Percentiles rank a stretch among this genome's conserved stretches.
Conservation (phyloP, 2,797 vertebrate species). For the Sebastes vulpes region DNA sequence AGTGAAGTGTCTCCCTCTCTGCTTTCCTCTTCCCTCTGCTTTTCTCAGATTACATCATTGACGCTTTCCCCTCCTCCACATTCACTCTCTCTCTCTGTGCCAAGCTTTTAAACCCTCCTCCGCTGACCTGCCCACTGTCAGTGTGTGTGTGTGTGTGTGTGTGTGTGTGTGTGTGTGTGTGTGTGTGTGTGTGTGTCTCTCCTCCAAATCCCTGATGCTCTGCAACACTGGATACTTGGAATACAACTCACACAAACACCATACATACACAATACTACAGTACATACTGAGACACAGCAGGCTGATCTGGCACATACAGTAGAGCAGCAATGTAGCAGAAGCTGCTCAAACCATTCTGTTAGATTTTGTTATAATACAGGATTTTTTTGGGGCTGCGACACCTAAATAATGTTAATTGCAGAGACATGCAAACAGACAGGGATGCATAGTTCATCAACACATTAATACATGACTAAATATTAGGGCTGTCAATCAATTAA, state of each 20-base stretch:
- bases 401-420: neutral
- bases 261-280: neutral
- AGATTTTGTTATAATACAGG: neutral
- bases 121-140: constrained; percentile 46
- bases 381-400: neutral
- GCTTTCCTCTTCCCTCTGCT: constrained; percentile 12
- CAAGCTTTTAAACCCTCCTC: constrained; percentile 65
- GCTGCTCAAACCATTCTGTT: neutral
- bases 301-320: neutral
- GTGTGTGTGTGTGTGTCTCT: constrained; percentile 1
- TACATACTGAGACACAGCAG: constrained; percentile 9
- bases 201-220: constrained; percentile 45
- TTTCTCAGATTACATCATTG: constrained; percentile 61
- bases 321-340: neutral
- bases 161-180: constrained; percentile 11
- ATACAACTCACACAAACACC: constrained; percentile 18
- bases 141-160: constrained; percentile 11
- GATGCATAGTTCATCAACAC: neutral
- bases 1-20: constrained; percentile 8
- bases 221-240: constrained; percentile 26
- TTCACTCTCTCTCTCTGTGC: constrained; percentile 25
- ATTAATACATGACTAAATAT: neutral
- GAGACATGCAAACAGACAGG: neutral
- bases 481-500: too few relatives aligned
- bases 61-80: constrained; percentile 55